Percentiles rank a stretch among this genome's conserved stretches.
phyloP scores from a whole-genome alignment of 2,888 invertebrate genomes.

The Oscheius sp. region DNA sequence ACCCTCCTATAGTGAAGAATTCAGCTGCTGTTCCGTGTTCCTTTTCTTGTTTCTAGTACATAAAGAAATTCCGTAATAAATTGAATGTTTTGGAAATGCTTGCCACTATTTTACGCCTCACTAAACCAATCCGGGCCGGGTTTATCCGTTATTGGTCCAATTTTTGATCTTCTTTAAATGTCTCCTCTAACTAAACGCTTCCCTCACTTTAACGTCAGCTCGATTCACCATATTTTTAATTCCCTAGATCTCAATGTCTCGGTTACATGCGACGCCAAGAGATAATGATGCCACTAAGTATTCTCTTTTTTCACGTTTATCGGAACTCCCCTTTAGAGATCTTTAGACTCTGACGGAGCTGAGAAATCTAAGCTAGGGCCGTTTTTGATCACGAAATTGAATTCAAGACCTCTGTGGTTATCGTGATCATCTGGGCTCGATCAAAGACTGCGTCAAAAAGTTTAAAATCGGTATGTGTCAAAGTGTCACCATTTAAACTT shows the following conservation, averaged over 20 bases:
- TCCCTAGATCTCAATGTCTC: constrained; percentile 19
- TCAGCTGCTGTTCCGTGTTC: background rate
- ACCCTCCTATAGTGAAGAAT: background rate
- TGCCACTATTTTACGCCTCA: constrained; percentile 22
- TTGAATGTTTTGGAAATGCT: constrained; percentile 11
- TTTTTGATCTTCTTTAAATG: background rate
- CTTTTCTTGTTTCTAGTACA: background rate
- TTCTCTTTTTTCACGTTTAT: constrained; percentile 26
- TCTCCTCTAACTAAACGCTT: background rate
- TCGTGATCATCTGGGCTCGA: too few species aligned
- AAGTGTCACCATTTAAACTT: too few species aligned
- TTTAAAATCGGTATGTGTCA: too few species aligned
- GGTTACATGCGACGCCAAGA: constrained; percentile 18
- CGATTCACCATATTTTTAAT: constrained; percentile 11
- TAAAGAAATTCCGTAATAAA: background rate
- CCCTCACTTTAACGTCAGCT: constrained; percentile 17
- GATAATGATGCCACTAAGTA: constrained; percentile 23
- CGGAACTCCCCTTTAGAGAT: constrained; percentile 4
- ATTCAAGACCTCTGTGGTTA: too few species aligned
- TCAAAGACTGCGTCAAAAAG: too few species aligned
- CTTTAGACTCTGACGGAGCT: constrained; percentile 9
- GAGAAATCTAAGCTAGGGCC: constrained; percentile 19
- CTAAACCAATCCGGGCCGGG: constrained; percentile 18
- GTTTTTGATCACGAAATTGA: constrained; percentile 2
- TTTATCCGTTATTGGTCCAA: constrained; percentile 16